Evolutionary conservation across 2,113 vertebrate species (phyloP).

Genomic region (rabbit (Oryctolagus cuniculus)): DNA sequence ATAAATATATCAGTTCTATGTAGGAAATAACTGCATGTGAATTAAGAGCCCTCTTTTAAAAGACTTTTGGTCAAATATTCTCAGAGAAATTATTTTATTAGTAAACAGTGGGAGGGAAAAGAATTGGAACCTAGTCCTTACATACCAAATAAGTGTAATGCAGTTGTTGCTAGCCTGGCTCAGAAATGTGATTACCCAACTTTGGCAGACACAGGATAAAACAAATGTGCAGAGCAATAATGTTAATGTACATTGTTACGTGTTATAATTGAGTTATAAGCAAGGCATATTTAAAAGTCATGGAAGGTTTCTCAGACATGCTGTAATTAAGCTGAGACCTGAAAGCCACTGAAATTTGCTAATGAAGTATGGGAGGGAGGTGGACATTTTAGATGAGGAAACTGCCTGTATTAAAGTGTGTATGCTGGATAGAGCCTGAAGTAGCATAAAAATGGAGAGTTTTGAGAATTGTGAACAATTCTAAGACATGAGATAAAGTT

Average conservation of each 20-base stretch:
- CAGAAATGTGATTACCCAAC: background rate
- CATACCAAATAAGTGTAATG: background rate
- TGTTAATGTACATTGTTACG: background rate
- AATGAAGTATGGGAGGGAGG: background rate
- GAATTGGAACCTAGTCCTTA: background rate
- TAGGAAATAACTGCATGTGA: background rate
- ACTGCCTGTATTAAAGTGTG: background rate
- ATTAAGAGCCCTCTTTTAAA: conserved; percentile 10
- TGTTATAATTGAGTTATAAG: conserved; percentile 7
- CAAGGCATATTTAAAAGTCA: background rate
- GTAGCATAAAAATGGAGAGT: background rate
- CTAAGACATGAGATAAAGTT: background rate
- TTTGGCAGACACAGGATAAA: background rate
- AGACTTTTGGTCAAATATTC: conserved; percentile 21
- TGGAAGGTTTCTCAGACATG: background rate
- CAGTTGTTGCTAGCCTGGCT: background rate
- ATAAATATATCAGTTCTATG: conserved; percentile 20
- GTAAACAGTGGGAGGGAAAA: conserved; percentile 1
- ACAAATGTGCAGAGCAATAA: background rate
- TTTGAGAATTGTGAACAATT: background rate
- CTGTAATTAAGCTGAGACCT: background rate
- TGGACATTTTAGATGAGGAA: background rate
- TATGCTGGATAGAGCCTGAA: background rate
- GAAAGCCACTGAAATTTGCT: background rate
- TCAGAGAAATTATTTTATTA: conserved; percentile 36